phyloP scores from a whole-genome alignment of 35 echinoderm and acorn worm genomes.

The Diadema setosum region DNA sequence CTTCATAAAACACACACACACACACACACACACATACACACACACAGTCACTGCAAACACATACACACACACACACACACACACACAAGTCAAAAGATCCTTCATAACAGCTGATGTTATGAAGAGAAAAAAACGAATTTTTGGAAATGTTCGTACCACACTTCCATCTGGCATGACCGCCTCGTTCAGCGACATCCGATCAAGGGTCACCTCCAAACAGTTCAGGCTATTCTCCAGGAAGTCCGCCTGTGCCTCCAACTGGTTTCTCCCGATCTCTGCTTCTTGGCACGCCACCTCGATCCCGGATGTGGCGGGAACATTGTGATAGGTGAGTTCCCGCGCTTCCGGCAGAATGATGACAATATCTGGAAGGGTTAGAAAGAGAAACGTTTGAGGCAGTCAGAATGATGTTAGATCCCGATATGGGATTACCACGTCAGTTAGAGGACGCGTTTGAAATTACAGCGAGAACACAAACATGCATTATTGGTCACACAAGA shows the following conservation, averaged over 20 bases:
- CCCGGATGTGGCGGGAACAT: not conserved
- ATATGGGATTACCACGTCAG: no score
- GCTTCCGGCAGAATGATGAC: not conserved
- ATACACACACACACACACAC: no score
- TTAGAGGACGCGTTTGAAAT: no score
- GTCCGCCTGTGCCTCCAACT: not conserved
- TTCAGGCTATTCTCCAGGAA: not conserved
- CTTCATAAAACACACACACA: no score
- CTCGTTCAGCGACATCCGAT: not conserved
- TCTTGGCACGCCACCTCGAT: not conserved
- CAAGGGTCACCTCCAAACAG: not conserved
- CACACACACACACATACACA: no score
- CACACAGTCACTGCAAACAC: no score
- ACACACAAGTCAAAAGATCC: no score
- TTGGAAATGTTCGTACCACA: not conserved
- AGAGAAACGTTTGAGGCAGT: not conserved
- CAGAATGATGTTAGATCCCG: no score
- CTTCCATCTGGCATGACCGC: constrained; percentile 17
- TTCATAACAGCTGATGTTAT: not conserved
- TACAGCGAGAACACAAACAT: no score
- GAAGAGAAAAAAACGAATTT: not conserved
- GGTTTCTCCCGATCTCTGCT: not conserved
- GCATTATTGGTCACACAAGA: no score
- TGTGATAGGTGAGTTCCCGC: not conserved
- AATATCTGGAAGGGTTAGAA: not conserved